A percentile compares a stretch with the other conserved stretches of the same genome.
phyloP scores from a whole-genome alignment of 92 coral and sea anemone species.

The Isaurus tuberculatus region DNA sequence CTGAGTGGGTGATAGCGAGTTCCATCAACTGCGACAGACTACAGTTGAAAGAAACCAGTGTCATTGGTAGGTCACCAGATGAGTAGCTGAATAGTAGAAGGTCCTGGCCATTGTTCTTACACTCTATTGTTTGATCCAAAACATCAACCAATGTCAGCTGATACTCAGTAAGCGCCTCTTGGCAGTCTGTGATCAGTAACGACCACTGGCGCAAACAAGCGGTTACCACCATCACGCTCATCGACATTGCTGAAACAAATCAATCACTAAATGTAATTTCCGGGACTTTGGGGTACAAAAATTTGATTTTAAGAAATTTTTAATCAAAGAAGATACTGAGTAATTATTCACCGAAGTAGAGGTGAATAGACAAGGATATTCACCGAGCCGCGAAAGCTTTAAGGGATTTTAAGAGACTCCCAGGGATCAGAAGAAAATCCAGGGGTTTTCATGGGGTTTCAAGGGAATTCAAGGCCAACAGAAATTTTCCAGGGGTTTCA shows the following conservation, averaged over 20 bases:
- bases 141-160: conserved; percentile 76
- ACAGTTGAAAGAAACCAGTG: conserved; percentile 70
- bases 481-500: too few species aligned
- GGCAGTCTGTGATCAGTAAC: conserved; percentile 58
- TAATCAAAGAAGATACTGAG: too few species aligned
- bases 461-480: too few species aligned
- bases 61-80: conserved; percentile 36
- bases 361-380: too few species aligned
- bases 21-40: conserved; percentile 68
- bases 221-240: conserved; percentile 56
- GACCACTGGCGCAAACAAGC: conserved; percentile 83
- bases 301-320: too few species aligned
- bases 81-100: conserved; percentile 70
- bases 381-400: too few species aligned
- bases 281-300: too few species aligned
- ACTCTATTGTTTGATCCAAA: conserved; percentile 72
- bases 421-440: too few species aligned
- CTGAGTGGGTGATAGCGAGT: conserved; percentile 62
- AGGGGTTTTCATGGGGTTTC: too few species aligned
- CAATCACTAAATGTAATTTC: too few species aligned
- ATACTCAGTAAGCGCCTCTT: conserved; percentile 81
- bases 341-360: too few species aligned
- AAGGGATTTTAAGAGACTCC: too few species aligned
- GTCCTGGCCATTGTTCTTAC: conserved; percentile 67
- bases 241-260: conserved; percentile 54